These are phyloP conservation scores for Halisarca cf. caerulea DNA, from an alignment of 37 sponge, comb jelly and placozoan genomes.

Conservation along the genomic window DNA sequence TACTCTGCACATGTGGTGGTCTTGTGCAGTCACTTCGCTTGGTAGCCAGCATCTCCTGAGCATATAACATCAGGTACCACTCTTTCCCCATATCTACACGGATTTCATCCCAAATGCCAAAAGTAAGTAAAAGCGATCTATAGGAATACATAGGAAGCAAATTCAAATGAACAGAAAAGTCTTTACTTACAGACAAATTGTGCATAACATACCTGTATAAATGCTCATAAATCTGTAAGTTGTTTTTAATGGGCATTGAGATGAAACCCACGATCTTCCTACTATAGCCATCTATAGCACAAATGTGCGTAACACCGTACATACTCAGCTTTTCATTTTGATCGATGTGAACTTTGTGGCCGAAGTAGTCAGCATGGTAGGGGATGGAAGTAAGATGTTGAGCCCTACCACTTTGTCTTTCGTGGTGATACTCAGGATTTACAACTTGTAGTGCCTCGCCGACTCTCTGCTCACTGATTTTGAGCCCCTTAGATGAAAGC, in stretches of 20 bases:
- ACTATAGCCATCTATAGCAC: conserved; percentile 64
- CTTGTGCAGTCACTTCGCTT: background rate
- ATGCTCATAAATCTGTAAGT: conserved; percentile 47
- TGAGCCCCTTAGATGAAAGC: conserved; percentile 31
- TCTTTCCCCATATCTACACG: conserved; percentile 55
- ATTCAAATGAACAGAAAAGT: too few species aligned
- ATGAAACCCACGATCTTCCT: conserved; percentile 53
- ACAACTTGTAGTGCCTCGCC: conserved; percentile 28
- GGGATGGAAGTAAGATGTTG: conserved; percentile 53
- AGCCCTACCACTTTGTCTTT: background rate
- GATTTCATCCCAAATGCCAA: conserved; percentile 37
- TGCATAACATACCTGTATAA: conserved; percentile 24
- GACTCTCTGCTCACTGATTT: conserved; percentile 32
- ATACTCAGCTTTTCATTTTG: conserved; percentile 75
- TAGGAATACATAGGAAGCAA: too few species aligned
- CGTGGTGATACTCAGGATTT: conserved; percentile 42
- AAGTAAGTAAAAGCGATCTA: background rate
- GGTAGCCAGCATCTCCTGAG: conserved; percentile 9
- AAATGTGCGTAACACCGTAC: conserved; percentile 68
- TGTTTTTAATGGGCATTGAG: conserved; percentile 69
- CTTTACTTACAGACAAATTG: too few species aligned
- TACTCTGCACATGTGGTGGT: conserved; percentile 22
- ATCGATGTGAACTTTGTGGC: conserved; percentile 69
- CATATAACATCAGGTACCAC: conserved; percentile 22
- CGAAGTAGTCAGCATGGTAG: conserved; percentile 62